A percentile compares a stretch with the other conserved stretches of the same genome.
Conservation (phyloP, 2,888 invertebrate genomes). For the Lepeophtheirus nordmannii region DNA sequence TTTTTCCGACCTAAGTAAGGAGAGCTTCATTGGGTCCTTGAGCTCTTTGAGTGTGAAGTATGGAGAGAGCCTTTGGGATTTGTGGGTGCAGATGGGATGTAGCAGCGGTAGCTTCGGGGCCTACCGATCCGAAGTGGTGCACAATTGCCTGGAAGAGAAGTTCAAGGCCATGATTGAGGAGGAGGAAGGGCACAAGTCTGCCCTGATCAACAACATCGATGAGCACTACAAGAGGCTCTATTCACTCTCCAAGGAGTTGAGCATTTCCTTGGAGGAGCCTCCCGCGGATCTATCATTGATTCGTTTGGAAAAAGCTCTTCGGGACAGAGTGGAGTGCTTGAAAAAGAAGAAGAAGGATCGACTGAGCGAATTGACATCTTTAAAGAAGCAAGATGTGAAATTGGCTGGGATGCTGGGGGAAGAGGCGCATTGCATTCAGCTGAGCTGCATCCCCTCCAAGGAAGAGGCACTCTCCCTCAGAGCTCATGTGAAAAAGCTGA, state of each 20-base stretch:
- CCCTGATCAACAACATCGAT: conserved; percentile 3
- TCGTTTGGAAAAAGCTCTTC: conserved; percentile 8
- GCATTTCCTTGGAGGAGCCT: neutral
- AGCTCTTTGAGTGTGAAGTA: neutral
- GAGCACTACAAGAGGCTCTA: conserved; percentile 7
- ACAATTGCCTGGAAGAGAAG: neutral
- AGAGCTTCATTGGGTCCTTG: neutral
- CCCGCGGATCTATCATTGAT: neutral
- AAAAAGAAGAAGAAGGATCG: neutral
- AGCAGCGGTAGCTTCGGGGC: neutral
- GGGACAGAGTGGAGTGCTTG: conserved; percentile 9
- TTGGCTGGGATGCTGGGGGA: neutral
- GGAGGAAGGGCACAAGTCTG: conserved; percentile 10
- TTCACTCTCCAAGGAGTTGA: conserved; percentile 8
- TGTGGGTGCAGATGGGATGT: neutral
- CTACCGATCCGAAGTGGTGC: neutral
- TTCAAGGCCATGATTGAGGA: conserved; percentile 2
- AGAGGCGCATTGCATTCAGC: neutral
- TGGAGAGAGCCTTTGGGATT: neutral
- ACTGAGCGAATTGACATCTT: neutral
- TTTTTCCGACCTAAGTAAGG: neutral
- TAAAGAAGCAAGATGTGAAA: neutral
- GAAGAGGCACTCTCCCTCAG: neutral
- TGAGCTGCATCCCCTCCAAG: neutral
- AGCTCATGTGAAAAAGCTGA: neutral